A percentile compares a stretch with the other conserved stretches of the same genome.
Conservation (phyloP, 2,113 vertebrate species). For the Oxygymnocypris stewartii region DNA sequence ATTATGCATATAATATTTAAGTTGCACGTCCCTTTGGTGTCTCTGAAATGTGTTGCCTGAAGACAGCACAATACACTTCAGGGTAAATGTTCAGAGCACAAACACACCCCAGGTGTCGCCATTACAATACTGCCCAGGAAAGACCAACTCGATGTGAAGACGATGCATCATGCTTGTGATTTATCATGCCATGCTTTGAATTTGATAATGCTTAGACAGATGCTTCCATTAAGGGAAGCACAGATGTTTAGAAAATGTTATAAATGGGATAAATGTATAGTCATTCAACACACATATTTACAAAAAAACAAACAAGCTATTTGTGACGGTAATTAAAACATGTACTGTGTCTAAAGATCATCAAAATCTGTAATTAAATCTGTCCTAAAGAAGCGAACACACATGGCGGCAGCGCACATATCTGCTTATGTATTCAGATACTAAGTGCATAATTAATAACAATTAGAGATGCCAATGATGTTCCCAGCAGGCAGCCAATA, state of each 20-base stretch:
- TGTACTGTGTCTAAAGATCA: neutral
- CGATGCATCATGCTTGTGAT: neutral
- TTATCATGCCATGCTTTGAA: neutral
- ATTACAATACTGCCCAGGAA: neutral
- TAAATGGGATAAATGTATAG: neutral
- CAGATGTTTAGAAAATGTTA: constrained; percentile 18
- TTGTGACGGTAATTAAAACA: neutral
- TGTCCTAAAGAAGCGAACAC: neutral
- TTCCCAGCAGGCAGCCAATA: constrained; percentile 20
- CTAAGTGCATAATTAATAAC: constrained; percentile 25
- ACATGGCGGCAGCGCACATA: neutral
- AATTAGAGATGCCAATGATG: constrained; percentile 32
- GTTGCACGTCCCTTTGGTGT: neutral
- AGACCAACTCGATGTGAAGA: neutral
- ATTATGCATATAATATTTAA: neutral
- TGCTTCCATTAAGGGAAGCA: neutral
- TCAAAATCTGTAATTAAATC: neutral
- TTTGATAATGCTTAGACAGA: neutral
- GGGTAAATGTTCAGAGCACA: constrained; percentile 6
- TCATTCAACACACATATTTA: neutral
- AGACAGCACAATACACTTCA: constrained; percentile 7
- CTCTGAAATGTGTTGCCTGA: neutral
- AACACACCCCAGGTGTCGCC: neutral
- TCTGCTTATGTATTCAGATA: neutral
- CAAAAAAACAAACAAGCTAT: neutral